Evolutionary conservation across 23 tunicate species (phyloP), one percentile per base, ranked within the genome.

Genomic region (Diplosoma virens): DNA sequence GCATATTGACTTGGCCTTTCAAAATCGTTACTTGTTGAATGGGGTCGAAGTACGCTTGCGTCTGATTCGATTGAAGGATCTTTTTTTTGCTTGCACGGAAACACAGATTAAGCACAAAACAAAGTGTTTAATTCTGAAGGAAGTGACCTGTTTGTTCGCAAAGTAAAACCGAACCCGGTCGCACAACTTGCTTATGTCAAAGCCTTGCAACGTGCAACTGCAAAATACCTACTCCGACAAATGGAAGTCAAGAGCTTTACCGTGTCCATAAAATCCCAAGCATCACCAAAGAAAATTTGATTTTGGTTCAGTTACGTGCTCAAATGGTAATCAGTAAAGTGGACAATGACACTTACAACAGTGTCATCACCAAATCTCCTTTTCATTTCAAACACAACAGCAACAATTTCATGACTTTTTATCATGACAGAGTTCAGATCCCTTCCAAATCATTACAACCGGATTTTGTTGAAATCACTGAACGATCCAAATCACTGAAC

Each of bases 381-480:
- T 79, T 79, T 29, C 31, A 79, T 47, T 79, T 79, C 64, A 37
- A 79, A 32, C 59, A 79, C 28, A 66, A 37, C 30, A 47, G 52
- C 77, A 30, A 47, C 37, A 66, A 30, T 41, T 66, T 66, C 46
- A 1, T 79, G 1, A 21, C 84, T 20, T 26, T 67, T 1, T 59
- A 67, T 46, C 30, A 23, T 31, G 65, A 52, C 9, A 63, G 63
- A 37, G 29, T 7, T 28, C 77, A 47, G 28, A 67, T 79, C 6
- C 84, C 84, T 26, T 24, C 24, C 3, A 67, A 52, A 32, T 23
- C 37, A 1, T 23, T 66, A 6, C 47, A 45, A 45, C 77, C 84
- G 0, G 37, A 79, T 20, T 79, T 67, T 79, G 65, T 20, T 2
- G n/a, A n/a, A n/a, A n/a, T n/a, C n/a, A n/a, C n/a, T n/a, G n/a